Evolutionary conservation across 2,888 invertebrate genomes (phyloP).

Genomic region (Plagodis pulveraria): DNA sequence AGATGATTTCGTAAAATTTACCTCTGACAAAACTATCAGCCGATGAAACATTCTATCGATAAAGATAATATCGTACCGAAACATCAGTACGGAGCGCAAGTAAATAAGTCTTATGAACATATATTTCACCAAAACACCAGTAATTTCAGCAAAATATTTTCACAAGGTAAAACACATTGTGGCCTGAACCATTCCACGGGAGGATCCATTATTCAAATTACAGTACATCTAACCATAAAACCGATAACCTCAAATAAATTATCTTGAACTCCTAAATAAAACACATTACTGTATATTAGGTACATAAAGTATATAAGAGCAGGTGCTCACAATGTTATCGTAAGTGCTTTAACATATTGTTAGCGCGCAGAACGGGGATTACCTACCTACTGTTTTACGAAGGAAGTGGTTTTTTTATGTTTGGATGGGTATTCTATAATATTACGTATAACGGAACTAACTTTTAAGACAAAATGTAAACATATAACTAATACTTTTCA

Average conservation of each 20-base stretch:
- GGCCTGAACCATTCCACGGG: slow-evolving; percentile 11
- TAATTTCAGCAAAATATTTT: slow-evolving; percentile 9
- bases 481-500: too few species aligned
- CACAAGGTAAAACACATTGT: slow-evolving; percentile 9
- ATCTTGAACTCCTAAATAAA: slow-evolving; percentile 27
- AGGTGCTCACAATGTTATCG: slow-evolving; percentile 18
- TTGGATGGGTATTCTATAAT: background rate
- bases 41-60: too few species aligned
- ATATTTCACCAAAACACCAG: too few species aligned
- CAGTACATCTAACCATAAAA: slow-evolving; percentile 24
- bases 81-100: too few species aligned
- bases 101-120: too few species aligned
- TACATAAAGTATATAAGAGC: slow-evolving; percentile 9
- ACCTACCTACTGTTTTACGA: slow-evolving; percentile 13
- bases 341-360: slow-evolving; percentile 15
- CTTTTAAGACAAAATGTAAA: too few species aligned
- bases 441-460: slow-evolving; percentile 8
- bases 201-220: slow-evolving; percentile 30
- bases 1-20: too few species aligned
- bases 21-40: too few species aligned
- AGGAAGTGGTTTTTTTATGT: slow-evolving; percentile 13
- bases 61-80: too few species aligned
- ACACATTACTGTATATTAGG: slow-evolving; percentile 11
- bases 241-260: slow-evolving; percentile 31
- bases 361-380: slow-evolving; percentile 12